phyloP scores from a whole-genome alignment of 2,888 invertebrate genomes.

The Meiosimyza decipiens region DNA sequence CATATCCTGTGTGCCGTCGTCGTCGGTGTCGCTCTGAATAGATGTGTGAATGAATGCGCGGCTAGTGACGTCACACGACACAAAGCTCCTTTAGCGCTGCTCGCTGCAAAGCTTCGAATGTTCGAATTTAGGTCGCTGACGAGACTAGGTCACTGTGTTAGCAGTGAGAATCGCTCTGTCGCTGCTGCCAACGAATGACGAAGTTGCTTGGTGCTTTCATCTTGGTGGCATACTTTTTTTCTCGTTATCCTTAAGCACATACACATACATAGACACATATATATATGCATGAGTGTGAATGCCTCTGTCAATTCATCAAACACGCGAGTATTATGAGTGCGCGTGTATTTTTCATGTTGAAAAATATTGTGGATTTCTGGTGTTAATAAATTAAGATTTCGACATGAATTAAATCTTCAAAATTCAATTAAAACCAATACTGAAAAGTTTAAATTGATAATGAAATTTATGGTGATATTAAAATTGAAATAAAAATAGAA shows the following conservation, averaged over 20 bases:
- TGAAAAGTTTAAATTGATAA: no score
- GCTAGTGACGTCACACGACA: conserved; percentile 58
- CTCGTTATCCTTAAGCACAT: not conserved
- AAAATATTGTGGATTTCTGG: conserved; percentile 10
- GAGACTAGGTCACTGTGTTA: conserved; percentile 65
- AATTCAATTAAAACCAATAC: no score
- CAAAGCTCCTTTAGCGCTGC: conserved; percentile 14
- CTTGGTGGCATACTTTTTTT: not conserved
- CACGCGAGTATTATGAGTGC: not conserved
- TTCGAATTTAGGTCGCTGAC: conserved; percentile 21
- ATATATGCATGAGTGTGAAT: conserved; percentile 14
- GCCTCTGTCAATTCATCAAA: conserved; percentile 32
- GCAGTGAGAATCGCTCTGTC: conserved; percentile 46
- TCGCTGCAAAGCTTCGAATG: conserved; percentile 22
- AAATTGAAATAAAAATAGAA: no score
- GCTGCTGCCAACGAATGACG: conserved; percentile 6
- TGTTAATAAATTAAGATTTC: no score
- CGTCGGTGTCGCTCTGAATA: conserved; percentile 56
- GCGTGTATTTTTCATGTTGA: conserved; percentile 17
- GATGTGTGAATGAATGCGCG: conserved; percentile 65
- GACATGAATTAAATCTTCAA: no score
- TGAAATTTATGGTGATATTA: no score
- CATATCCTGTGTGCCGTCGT: conserved; percentile 1
- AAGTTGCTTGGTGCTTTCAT: conserved; percentile 7
- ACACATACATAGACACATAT: no score